phyloP scores from a whole-genome alignment of 2,113 vertebrate species.

The Odobenus rosmarus region DNA sequence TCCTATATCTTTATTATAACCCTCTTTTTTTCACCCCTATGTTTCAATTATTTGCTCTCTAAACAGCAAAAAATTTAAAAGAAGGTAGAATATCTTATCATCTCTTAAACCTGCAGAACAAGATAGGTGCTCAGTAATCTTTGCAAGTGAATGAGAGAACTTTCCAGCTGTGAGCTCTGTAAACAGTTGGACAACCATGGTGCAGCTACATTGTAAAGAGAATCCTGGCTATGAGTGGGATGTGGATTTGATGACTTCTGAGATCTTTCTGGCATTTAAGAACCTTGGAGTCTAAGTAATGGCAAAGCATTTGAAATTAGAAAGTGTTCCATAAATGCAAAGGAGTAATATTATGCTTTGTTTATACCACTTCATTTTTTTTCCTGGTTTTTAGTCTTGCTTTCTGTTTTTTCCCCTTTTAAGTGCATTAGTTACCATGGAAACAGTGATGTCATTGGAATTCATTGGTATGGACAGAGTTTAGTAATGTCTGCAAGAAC shows the following conservation, averaged over 20 bases:
- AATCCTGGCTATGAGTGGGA: not conserved
- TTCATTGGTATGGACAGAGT: conserved; percentile 75
- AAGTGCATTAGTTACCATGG: conserved; percentile 79
- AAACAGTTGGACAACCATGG: not conserved
- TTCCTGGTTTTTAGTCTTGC: conserved; percentile 46
- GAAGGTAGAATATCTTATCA: not conserved
- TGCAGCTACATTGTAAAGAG: not conserved
- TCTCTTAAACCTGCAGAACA: not conserved
- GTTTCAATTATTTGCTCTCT: conserved; percentile 36
- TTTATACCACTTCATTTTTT: conserved; percentile 70
- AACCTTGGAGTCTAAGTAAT: conserved; percentile 50
- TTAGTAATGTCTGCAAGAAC: conserved; percentile 72
- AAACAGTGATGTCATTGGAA: conserved; percentile 73
- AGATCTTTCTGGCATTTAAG: conserved; percentile 6
- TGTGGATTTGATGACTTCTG: conserved; percentile 24
- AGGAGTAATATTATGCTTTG: conserved; percentile 44
- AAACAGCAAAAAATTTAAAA: not conserved
- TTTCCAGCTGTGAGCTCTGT: not conserved
- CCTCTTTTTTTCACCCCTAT: not conserved
- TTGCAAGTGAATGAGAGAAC: conserved; percentile 13
- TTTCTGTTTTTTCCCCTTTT: conserved; percentile 56
- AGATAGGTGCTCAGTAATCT: not conserved
- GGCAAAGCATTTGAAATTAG: conserved; percentile 61
- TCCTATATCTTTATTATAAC: not conserved
- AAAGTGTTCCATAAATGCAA: conserved; percentile 61